A percentile compares a stretch with the other conserved stretches of the same genome.
Conservation (phyloP, 2,113 vertebrate genomes). For the Lepisosteus oculatus region DNA sequence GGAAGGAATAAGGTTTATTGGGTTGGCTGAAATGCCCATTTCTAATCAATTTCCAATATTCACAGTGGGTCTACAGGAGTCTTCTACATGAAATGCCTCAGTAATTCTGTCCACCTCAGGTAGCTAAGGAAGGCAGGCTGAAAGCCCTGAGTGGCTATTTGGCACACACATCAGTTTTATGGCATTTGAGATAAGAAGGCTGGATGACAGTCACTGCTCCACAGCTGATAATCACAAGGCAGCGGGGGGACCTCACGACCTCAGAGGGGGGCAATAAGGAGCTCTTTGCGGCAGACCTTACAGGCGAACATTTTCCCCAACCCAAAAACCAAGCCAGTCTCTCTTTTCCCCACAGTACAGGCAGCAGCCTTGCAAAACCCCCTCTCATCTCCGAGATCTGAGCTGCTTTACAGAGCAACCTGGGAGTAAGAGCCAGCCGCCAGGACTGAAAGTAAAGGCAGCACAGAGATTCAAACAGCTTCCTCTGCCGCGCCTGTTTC, state of each 20-base stretch:
- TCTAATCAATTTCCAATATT: no score
- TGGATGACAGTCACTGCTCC: neutral
- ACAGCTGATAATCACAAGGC: neutral
- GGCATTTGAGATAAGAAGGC: neutral
- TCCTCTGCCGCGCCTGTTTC: no score
- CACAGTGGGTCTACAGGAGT: no score
- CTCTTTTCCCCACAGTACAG: neutral
- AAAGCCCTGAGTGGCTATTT: neutral
- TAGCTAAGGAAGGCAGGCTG: neutral
- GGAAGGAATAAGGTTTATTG: no score
- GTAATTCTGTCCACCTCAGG: no score
- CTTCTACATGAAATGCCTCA: no score
- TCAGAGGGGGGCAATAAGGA: neutral
- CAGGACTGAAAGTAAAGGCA: neutral
- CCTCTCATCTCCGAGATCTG: neutral
- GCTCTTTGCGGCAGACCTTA: slow-evolving; percentile 7
- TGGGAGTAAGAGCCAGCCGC: neutral
- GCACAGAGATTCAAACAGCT: no score
- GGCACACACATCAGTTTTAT: neutral
- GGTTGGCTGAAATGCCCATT: no score
- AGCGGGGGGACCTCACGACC: neutral
- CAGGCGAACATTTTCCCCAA: neutral
- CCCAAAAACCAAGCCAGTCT: neutral
- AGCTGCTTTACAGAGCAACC: neutral
- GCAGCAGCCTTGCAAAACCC: neutral